Evolutionary conservation across 2,888 invertebrate genomes (phyloP).

Genomic region (Drosophila prolongata): DNA sequence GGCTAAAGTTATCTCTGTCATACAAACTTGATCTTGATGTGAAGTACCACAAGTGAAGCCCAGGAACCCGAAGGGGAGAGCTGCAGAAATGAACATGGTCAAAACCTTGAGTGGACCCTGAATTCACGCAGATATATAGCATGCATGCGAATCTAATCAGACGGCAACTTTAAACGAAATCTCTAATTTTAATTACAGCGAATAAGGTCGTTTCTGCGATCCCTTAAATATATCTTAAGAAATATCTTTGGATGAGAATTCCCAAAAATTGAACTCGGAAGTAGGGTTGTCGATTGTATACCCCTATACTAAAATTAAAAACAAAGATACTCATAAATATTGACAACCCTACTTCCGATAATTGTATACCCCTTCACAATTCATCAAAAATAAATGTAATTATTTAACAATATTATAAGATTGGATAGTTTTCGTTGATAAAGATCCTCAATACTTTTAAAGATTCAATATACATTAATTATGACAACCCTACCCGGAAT

Average conservation of each 20-base stretch:
- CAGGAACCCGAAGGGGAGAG: conserved; percentile 7
- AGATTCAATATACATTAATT: not conserved
- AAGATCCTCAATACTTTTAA: too few relatives aligned
- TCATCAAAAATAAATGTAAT: too few relatives aligned
- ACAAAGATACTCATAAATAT: too few relatives aligned
- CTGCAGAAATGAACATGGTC: conserved; percentile 17
- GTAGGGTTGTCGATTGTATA: too few relatives aligned
- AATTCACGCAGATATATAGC: conserved; percentile 14
- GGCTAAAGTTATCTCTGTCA: conserved; percentile 22
- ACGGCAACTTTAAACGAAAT: conserved; percentile 4
- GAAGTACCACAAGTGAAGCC: conserved; percentile 26
- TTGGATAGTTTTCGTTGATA: too few relatives aligned
- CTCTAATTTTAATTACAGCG: not conserved
- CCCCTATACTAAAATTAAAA: too few relatives aligned
- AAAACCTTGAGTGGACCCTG: conserved; percentile 22
- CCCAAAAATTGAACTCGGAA: too few relatives aligned
- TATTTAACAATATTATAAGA: too few relatives aligned
- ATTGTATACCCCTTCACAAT: too few relatives aligned
- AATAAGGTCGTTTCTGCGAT: not conserved
- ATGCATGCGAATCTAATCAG: conserved; percentile 20
- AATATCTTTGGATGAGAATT: too few relatives aligned
- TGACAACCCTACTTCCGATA: too few relatives aligned
- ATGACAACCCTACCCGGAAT: conserved; percentile 14
- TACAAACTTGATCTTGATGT: conserved; percentile 38
- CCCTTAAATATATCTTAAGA: too few relatives aligned